Evolutionary conservation across 1,140 invertebrate genomes (phyloP), one percentile per base, ranked within the genome.

Genomic region (Zophobas atratus): DNA sequence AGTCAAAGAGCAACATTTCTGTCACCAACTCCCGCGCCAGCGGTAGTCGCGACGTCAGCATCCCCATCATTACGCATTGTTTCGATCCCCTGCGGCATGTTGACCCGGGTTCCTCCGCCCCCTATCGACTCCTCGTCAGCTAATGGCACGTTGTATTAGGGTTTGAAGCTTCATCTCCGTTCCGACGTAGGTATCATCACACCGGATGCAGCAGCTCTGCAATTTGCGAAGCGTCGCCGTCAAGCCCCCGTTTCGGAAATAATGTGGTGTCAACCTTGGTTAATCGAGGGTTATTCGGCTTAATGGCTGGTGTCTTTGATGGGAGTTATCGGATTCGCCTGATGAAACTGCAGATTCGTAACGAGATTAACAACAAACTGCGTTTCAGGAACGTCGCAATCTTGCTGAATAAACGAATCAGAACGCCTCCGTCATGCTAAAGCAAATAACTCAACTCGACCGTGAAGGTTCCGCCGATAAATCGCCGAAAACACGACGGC

Each of bases 321-420:
- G 43, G 43, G 43, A 46, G 43, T 46, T 46, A 46, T 8, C 43
- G 6, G 43, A 8, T 3, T 46, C 3, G 43, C 3, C 6, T 46
- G 43, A 46, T 46, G 43, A 46, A 46, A 46, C 6, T 46, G 43
- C 43, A 46, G 43, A 46, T 46, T 46, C 43, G 6, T 46, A 46
- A 46, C 43, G 43, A 46, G 43, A 46, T 46, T 46, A 46, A 46
- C 43, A 46, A 46, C 43, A 46, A 46, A 46, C 6, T 46, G 6
- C 43, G 43, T 46, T 46, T 8, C 6, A 3, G 43, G 43, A 46
- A 46, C 43, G 43, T 46, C 20, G 20, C 20, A 20, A 20, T 20
- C 43, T 46, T 46, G 43, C 43, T 46, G 43, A 46, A 46, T 46
- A 46, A 46, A 46, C 43, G 43, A 46, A 46, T 46, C 43, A 46